phyloP scores from a whole-genome alignment of 2,797 vertebrate species.

The Molossus alvarezi region DNA sequence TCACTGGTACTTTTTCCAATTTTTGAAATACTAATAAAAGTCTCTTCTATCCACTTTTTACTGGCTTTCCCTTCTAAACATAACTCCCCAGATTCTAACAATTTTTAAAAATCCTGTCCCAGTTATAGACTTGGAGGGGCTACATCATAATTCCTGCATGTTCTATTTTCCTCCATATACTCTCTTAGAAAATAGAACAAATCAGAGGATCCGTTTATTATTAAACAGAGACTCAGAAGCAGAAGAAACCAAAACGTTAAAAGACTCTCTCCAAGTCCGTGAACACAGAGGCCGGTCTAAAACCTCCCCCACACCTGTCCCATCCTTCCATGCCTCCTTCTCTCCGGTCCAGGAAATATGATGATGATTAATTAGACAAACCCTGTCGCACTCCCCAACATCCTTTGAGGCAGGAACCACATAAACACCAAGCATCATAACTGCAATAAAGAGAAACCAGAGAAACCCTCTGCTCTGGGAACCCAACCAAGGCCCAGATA shows the following conservation, averaged over 20 bases:
- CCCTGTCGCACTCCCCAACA: not conserved
- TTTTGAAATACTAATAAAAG: constrained; percentile 48
- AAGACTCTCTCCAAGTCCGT: not conserved
- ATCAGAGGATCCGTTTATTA: constrained; percentile 66
- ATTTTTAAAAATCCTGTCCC: not conserved
- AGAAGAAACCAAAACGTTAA: constrained; percentile 13
- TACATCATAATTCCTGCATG: not conserved
- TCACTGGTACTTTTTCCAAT: not conserved
- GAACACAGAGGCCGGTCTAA: not conserved
- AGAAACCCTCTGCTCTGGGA: constrained; percentile 59
- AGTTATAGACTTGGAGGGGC: constrained; percentile 4
- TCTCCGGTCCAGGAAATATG: not conserved
- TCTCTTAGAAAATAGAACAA: constrained; percentile 72
- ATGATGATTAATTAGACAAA: constrained; percentile 71
- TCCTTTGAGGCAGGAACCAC: constrained; percentile 61
- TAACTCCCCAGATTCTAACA: constrained; percentile 26
- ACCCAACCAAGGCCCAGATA: not conserved
- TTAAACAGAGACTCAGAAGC: constrained; percentile 62
- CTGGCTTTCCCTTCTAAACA: constrained; percentile 44
- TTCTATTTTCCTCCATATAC: not conserved
- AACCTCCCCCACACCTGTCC: not conserved
- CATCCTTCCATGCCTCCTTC: not conserved
- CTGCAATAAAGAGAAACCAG: constrained; percentile 63
- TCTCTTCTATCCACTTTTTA: constrained; percentile 37
- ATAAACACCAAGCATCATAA: constrained; percentile 60